Base-by-base conservation (phyloP, 2,797 vertebrate species). In the Acanthiza pusilla region DNA sequence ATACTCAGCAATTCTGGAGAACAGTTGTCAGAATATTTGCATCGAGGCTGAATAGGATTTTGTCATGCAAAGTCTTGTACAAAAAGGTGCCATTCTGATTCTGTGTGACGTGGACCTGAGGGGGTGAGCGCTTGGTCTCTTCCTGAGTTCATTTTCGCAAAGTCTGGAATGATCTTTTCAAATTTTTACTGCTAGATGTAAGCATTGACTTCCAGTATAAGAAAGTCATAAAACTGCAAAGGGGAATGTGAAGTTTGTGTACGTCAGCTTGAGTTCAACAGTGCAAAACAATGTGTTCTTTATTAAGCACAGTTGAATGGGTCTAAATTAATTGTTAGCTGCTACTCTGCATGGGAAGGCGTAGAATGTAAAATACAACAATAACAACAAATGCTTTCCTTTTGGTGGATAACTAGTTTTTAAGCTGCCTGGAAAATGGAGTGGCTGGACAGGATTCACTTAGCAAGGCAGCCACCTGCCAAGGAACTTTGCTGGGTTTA, bases 271-370 rank as follows among this genome's bases (percentile, higher is more conserved):
- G 29, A 81, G 74, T 67, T 91, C 71, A 51, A 67, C 48, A 67
- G 32, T 48, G 17, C 43, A 61, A 73, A 91, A 65, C 62, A 62
- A 27, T 38, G 4, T 75, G 18, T n/a, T 23, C 89, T 89, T 95
- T 91, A 81, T 65, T 82, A 79, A 89, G 13, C 2, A 4, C 48
- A 40, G 15, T 27, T 73, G 18, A 95, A 55, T 62, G 75, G 25
- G 29, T 80, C 50, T 91, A 63, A 95, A 87, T 94, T 66, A 93
- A 74, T 95, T 95, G 81, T 85, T 85, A 68, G 88, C 55, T 63
- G 32, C 43, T 89, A 12, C 76, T 73, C 10, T 86, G 42, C 61
- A 40, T 58, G 21, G 16, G 60, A 84, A 91, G 51, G 18, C 47
- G 38, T 38, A 53, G 45, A 84, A 61, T 27, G 47, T 75, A 55